Base-by-base conservation (phyloP, 1,140 invertebrate genomes). In the Drosophila equinoxialis region DNA sequence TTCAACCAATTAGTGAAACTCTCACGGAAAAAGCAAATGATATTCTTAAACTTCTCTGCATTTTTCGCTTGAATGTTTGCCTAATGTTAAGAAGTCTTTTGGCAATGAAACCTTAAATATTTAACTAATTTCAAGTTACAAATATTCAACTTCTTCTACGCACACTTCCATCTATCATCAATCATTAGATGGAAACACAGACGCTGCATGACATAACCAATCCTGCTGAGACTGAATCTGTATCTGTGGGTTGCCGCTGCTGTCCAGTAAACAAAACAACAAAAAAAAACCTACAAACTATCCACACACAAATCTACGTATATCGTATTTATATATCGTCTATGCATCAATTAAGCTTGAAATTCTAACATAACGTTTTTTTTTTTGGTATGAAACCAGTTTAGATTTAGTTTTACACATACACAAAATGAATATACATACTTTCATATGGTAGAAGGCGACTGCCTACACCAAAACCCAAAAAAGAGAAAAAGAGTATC, bases 281-380 rank as follows among this genome's bases (percentile, higher is more conserved):
- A 51, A 57, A 23, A 35, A 23, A 35, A 58, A 64, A 62, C 6
- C 3, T 58, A 73, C 64, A 73, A 39, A 39, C 37, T 65, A 77
- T 68, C 62, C 26, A 65, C 58, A 11, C 26, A 8, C 17, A 66
- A 1, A 39, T 39, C 10, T 39, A 39, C 4, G 11, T 39, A 73
- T 65, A 77, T 68, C 11, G 37, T 39, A 13, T 39, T 20, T 68
- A 39, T 79, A 61, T 48, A 14, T 17, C 17, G 8, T 51, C 17
- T 79, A 69, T 87, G 83, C 84, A 86, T 83, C 84, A 86, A 86
- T 86, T 87, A 87, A 77, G 83, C 79, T 83, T 74, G 74, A 51
- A 65, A 79, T 83, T 87, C 84, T 83, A 82, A 74, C 78, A 71
- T 62, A 81, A 81, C 78, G 81, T 26, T 26, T 30, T 6, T 30